Evolutionary conservation across 2,888 invertebrate species (phyloP).

Genomic region (Chrysodeixis includens): DNA sequence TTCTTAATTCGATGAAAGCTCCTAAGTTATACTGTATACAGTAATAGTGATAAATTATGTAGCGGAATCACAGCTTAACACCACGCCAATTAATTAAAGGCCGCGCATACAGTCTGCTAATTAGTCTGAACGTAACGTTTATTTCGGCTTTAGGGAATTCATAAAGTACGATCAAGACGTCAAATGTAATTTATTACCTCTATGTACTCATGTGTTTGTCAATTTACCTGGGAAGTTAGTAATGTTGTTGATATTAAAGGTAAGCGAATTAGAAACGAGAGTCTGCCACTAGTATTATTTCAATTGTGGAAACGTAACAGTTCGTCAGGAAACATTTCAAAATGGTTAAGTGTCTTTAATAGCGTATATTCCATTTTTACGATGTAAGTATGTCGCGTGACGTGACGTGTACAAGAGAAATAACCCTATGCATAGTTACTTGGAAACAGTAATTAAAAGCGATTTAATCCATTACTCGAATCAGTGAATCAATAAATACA

Average conservation of each 20-base stretch:
- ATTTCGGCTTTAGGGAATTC: constrained; percentile 13
- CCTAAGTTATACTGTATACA: constrained; percentile 10
- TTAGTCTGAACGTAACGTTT: constrained; percentile 14
- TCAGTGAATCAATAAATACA: constrained; percentile 2
- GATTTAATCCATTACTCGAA: constrained; percentile 17
- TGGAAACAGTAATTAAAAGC: neutral
- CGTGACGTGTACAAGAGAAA: neutral
- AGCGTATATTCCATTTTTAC: too few relatives aligned
- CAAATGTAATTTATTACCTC: neutral
- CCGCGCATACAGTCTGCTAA: constrained; percentile 37
- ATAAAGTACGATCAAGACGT: neutral
- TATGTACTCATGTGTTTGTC: neutral
- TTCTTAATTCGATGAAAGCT: constrained; percentile 13
- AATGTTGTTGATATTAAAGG: neutral
- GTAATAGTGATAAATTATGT: constrained; percentile 33
- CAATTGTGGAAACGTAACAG: too few relatives aligned
- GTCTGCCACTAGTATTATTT: too few relatives aligned
- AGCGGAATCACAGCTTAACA: constrained; percentile 36
- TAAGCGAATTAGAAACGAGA: too few relatives aligned
- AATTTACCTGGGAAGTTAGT: neutral
- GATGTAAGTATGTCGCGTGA: too few relatives aligned
- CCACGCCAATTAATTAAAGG: constrained; percentile 37
- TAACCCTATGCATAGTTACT: neutral
- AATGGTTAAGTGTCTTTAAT: too few relatives aligned
- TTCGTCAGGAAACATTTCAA: too few relatives aligned